Evolutionary conservation across 2,797 vertebrate species (phyloP), one percentile per base, ranked within the genome.

Genomic region (Neostethus bicornis): DNA sequence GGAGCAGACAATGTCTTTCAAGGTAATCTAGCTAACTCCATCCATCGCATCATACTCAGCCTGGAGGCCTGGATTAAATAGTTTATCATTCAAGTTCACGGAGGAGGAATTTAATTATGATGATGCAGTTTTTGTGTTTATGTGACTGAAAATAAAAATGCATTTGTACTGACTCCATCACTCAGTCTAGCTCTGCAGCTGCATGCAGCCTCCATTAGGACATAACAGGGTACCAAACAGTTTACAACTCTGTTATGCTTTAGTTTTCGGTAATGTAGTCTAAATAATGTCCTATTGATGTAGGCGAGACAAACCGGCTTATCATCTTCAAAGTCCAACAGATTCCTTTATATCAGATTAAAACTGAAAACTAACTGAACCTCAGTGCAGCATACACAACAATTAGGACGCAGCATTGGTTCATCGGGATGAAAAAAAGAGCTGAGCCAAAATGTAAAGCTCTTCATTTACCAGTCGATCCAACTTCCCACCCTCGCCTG

Each of bases 1-100:
- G 76, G 84, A 79, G 87, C 84, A 84, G 91, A 89, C 47, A 69
- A 96, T 96, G 95, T 96, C 94, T 79, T 95, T 96, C 86, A 98
- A 96, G 96, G 96, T 97, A 93, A 95, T 77, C 51, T 34, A 19
- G 50, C 39, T 23, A 41, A 63, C 7, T 37, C 17, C 54, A n/a
- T 59, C 39, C 69, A 2, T 60, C 73, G 35, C 19, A 41, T 39
- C 7, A 17, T 38, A 44, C 35, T 38, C 44, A 35, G 53, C 8
- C 48, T 0, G 11, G 16, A 21, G 73, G 71, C 75, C 74, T 19
- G 44, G 4, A 3, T 5, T 48, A 39, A 23, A 21, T 41, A 31
- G 51, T 34, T 38, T 19, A 62, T 50, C 19, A 37, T 44, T 38
- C 42, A 50, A 37, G 13, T 39, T 59, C 16, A 42, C 45, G 19